Percentiles rank a stretch among this genome's conserved stretches.
Evolutionary conservation across 2,888 invertebrate genomes (phyloP).

Genomic region (Philhelius pedissequus): DNA sequence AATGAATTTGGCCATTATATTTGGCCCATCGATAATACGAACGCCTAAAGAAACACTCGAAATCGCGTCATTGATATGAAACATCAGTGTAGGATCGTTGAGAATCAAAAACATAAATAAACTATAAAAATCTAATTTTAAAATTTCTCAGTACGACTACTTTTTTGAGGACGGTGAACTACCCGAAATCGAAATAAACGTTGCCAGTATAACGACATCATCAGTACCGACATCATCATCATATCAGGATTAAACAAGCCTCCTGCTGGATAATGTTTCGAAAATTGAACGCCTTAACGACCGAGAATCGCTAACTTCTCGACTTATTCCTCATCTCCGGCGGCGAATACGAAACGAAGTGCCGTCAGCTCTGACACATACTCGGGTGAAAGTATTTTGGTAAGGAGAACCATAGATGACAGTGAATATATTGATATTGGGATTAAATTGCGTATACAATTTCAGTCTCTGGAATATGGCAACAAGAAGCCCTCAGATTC

Average conservation of each 20-base stretch:
- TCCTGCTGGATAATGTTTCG: constrained; percentile 78
- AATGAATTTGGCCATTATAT: constrained; percentile 92
- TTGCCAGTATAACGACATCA: constrained; percentile 68
- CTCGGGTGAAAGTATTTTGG: constrained; percentile 78
- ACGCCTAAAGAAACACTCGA: constrained; percentile 94
- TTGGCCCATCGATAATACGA: constrained; percentile 95
- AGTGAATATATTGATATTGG: constrained; percentile 75
- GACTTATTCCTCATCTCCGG: constrained; percentile 77
- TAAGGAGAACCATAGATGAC: constrained; percentile 73
- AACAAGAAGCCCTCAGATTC: constrained; percentile 71
- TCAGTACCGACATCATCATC: constrained; percentile 71
- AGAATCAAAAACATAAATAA: constrained; percentile 76
- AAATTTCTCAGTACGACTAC: constrained; percentile 75
- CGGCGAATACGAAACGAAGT: constrained; percentile 75
- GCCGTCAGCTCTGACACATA: constrained; percentile 77
- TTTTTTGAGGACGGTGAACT: constrained; percentile 78
- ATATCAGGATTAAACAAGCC: constrained; percentile 77
- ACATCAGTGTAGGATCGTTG: constrained; percentile 96
- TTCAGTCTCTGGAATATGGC: constrained; percentile 77
- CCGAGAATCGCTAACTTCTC: constrained; percentile 75
- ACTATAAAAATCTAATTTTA: not conserved
- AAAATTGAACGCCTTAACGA: constrained; percentile 77
- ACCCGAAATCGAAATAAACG: constrained; percentile 75
- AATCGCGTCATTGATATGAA: constrained; percentile 96
- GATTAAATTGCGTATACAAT: constrained; percentile 76